These are phyloP conservation scores for Drosophila subpulchrella DNA, from an alignment of 1,140 invertebrate genomes.

Conservation along the genomic window DNA sequence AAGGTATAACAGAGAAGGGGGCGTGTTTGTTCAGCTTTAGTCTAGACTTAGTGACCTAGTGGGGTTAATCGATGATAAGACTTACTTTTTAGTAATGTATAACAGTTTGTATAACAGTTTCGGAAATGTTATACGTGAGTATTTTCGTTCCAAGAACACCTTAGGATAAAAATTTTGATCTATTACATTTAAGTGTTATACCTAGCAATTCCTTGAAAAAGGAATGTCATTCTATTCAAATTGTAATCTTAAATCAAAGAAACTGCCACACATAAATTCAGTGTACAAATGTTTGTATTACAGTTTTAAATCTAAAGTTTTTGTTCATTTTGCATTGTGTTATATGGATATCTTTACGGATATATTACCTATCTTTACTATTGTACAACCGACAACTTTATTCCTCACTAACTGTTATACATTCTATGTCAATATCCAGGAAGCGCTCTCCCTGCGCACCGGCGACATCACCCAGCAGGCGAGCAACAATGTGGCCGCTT, in stretches of 20 bases:
- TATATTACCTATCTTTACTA: neutral
- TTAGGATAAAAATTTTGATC: neutral
- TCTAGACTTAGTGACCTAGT: neutral
- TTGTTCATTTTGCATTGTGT: constrained; percentile 16
- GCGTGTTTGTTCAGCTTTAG: neutral
- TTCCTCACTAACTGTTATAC: constrained; percentile 19
- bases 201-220: too few species aligned
- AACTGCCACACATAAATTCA: neutral
- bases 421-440: constrained; percentile 85
- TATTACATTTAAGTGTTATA: too few species aligned
- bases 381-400: neutral
- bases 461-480: constrained; percentile 94
- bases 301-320: constrained; percentile 11
- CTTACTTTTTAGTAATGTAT: neutral
- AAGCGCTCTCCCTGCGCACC: constrained; percentile 91
- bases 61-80: neutral
- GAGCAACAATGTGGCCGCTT: constrained; percentile 91
- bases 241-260: too few species aligned
- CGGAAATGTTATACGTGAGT: neutral
- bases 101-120: neutral
- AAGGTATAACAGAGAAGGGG: constrained; percentile 62
- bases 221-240: too few species aligned
- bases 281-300: constrained; percentile 4
- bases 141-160: neutral
- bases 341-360: neutral